A percentile compares a stretch with the other conserved stretches of the same genome.
Conservation (phyloP, 2,797 vertebrate genomes). For the Coluber constrictor region DNA sequence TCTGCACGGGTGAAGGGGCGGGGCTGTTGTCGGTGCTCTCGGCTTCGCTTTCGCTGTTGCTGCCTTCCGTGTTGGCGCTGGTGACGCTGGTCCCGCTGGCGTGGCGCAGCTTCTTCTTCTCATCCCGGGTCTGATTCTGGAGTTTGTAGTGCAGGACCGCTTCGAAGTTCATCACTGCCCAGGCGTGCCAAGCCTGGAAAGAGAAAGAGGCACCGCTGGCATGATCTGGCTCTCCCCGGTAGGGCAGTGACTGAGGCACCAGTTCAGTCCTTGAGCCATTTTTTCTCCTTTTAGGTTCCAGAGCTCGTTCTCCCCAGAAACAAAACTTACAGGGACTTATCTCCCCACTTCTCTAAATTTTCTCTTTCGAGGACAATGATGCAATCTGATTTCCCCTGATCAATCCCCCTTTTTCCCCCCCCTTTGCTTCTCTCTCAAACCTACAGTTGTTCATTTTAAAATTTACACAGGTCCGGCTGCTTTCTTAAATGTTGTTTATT, state of each 20-base stretch:
- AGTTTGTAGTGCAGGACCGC: slow-evolving; percentile 98
- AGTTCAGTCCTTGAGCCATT: too few relatives aligned
- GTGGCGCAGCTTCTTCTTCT: slow-evolving; percentile 93
- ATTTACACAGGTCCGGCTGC: not conserved
- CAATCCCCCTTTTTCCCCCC: not conserved
- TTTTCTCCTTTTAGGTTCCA: too few relatives aligned
- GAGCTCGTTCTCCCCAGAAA: not conserved
- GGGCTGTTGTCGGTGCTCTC: slow-evolving; percentile 93
- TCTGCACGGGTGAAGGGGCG: slow-evolving; percentile 89
- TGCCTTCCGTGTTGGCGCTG: slow-evolving; percentile 87
- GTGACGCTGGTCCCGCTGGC: slow-evolving; percentile 86
- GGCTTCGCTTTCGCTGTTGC: slow-evolving; percentile 92
- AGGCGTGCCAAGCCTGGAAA: slow-evolving; percentile 94
- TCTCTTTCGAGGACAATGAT: not conserved
- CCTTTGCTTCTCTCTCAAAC: not conserved
- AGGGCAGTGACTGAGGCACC: not conserved
- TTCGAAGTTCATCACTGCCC: slow-evolving; percentile 99
- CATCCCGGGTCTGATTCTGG: slow-evolving; percentile 90
- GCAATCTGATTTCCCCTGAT: not conserved
- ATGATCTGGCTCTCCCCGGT: not conserved
- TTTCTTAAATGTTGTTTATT: not conserved
- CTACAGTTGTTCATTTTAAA: not conserved
- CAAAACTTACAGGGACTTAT: not conserved
- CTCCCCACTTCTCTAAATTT: not conserved
- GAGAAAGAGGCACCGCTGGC: not conserved